Evolutionary conservation across 2,888 invertebrate species (phyloP).

Genomic region (Hoplodrina ambigua): DNA sequence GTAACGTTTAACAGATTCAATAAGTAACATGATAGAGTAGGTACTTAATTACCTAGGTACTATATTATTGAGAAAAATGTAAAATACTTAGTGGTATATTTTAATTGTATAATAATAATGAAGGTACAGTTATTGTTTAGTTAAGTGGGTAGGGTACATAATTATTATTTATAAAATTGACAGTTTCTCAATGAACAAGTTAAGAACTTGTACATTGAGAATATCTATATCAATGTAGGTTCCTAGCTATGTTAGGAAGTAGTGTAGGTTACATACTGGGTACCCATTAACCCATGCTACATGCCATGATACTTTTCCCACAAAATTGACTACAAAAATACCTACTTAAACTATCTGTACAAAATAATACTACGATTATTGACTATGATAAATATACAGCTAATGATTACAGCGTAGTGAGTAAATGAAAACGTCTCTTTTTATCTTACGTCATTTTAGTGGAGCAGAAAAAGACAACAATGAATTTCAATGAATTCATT

Average conservation of each 20-base stretch:
- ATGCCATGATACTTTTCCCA: no score
- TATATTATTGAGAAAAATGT: background rate
- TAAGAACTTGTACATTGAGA: background rate
- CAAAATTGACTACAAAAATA: slow-evolving; percentile 13
- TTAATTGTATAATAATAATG: background rate
- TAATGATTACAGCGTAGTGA: background rate
- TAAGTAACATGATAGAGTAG: no score
- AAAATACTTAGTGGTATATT: background rate
- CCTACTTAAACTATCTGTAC: background rate
- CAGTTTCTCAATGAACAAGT: background rate
- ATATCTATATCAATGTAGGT: no score
- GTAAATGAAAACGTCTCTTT: slow-evolving; percentile 66
- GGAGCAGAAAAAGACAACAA: slow-evolving; percentile 66
- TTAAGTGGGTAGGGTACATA: background rate
- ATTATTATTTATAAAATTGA: no score
- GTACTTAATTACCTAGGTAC: no score
- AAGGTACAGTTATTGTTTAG: background rate
- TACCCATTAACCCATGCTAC: no score
- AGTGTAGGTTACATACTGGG: no score
- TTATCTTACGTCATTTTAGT: slow-evolving; percentile 62
- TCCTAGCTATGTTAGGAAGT: no score
- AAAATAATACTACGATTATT: slow-evolving; percentile 9
- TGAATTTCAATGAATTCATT: slow-evolving; percentile 77
- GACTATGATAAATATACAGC: background rate
- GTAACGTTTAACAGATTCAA: background rate